Percentiles rank a stretch among this genome's conserved stretches.
These are phyloP conservation scores for Champsocephalus esox DNA, from an alignment of 2,797 vertebrate species.

Conservation along the genomic window DNA sequence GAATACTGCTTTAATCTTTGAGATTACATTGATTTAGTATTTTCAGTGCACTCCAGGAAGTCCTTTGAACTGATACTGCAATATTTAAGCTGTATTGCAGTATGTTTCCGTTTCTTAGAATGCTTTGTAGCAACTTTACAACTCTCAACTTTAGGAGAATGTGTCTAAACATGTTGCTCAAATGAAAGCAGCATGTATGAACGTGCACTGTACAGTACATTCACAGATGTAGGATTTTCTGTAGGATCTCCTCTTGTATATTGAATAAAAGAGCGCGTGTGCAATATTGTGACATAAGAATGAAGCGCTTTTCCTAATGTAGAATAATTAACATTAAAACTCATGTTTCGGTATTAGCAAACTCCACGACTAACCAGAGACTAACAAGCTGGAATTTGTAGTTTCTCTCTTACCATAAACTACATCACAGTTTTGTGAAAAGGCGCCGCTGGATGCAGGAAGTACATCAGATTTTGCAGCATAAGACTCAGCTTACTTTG, in stretches of 20 bases:
- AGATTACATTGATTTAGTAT: conserved; percentile 48
- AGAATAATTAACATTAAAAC: not conserved
- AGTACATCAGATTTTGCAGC: too few relatives aligned
- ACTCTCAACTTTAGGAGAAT: conserved; percentile 9
- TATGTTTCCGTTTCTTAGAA: conserved; percentile 2
- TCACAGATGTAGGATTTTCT: not conserved
- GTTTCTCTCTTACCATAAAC: too few relatives aligned
- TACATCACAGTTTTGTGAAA: too few relatives aligned
- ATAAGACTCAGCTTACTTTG: too few relatives aligned
- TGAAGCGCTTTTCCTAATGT: not conserved
- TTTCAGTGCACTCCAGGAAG: conserved; percentile 20
- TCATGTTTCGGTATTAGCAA: not conserved
- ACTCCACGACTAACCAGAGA: too few relatives aligned
- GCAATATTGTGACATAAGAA: not conserved
- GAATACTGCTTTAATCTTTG: conserved; percentile 24
- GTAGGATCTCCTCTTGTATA: not conserved
- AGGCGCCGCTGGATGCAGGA: too few relatives aligned
- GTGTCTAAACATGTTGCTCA: conserved; percentile 1
- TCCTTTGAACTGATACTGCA: conserved; percentile 53
- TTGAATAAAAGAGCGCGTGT: not conserved
- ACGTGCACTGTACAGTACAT: not conserved
- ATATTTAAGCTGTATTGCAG: conserved; percentile 40
- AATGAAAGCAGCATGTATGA: conserved; percentile 6
- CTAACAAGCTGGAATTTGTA: too few relatives aligned
- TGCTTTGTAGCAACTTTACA: conserved; percentile 11